A percentile compares a stretch with the other conserved stretches of the same genome.
These are phyloP conservation scores for Coregonus sp. DNA, from an alignment of 2,797 vertebrate genomes.

Conservation along the genomic window DNA sequence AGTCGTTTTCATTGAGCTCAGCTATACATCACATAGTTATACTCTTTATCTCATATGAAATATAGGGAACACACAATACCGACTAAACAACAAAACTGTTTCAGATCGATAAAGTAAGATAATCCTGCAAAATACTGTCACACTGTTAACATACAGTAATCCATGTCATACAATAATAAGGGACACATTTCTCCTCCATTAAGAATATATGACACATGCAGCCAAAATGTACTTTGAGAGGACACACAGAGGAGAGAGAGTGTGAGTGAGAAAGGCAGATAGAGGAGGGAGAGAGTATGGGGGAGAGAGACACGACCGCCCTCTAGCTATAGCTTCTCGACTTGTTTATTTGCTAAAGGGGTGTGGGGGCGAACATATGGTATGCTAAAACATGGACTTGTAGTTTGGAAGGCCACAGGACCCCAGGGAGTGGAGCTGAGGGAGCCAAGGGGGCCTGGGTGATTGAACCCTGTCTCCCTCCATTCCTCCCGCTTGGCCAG, in stretches of 20 bases:
- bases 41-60: no score
- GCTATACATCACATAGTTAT: no score
- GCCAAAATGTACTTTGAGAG: background rate
- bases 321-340: slow-evolving; percentile 79
- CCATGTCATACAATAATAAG: background rate
- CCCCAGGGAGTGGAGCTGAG: slow-evolving; percentile 71
- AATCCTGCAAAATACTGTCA: background rate
- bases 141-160: background rate
- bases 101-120: background rate
- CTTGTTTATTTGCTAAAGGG: slow-evolving; percentile 79
- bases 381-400: slow-evolving; percentile 83
- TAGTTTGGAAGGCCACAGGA: slow-evolving; percentile 75
- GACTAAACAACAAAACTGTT: no score
- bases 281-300: slow-evolving; percentile 52
- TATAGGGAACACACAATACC: no score
- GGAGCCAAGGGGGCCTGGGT: slow-evolving; percentile 62
- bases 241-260: background rate
- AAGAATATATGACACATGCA: background rate
- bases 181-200: background rate
- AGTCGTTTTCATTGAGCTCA: no score
- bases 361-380: slow-evolving; percentile 78
- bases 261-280: slow-evolving; percentile 30
- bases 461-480: slow-evolving; percentile 75
- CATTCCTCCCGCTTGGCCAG: slow-evolving; percentile 78
- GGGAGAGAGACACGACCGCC: slow-evolving; percentile 68